Conservation (phyloP, 2,113 vertebrate species). For the Trematocara stigmaticum region DNA sequence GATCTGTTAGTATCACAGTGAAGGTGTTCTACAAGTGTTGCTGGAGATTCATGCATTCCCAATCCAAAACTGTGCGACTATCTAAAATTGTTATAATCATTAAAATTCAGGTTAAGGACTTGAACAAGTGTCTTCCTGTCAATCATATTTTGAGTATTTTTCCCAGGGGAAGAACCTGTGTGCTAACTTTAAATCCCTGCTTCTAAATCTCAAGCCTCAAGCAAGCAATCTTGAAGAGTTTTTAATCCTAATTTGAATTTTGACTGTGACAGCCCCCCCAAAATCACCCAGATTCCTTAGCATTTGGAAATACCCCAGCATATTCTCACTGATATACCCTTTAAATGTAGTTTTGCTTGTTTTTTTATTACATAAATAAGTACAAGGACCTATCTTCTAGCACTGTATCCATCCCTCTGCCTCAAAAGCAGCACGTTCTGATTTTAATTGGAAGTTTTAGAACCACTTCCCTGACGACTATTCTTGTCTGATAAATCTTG, state of each 20-base stretch:
- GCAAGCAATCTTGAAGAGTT: neutral
- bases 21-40: neutral
- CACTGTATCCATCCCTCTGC: neutral
- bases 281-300: neutral
- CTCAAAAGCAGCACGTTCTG: neutral
- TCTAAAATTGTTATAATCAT: neutral
- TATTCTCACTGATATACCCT: neutral
- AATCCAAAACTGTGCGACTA: neutral
- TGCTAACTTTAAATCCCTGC: neutral
- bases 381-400: neutral
- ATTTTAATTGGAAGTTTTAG: neutral
- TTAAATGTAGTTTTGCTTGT: neutral
- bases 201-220: neutral
- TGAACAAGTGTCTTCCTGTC: neutral
- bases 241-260: conserved; percentile 18
- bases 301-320: neutral
- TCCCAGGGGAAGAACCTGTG: neutral
- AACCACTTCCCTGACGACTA: neutral
- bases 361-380: neutral
- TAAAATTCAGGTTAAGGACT: neutral
- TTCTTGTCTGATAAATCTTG: neutral
- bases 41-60: neutral
- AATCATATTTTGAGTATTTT: neutral
- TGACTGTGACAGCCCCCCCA: accelerated
- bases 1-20: accelerated